Percentiles rank a stretch among this genome's conserved stretches.
Conservation (phyloP, 2,797 vertebrate species). For the Eidolon dupreanum region DNA sequence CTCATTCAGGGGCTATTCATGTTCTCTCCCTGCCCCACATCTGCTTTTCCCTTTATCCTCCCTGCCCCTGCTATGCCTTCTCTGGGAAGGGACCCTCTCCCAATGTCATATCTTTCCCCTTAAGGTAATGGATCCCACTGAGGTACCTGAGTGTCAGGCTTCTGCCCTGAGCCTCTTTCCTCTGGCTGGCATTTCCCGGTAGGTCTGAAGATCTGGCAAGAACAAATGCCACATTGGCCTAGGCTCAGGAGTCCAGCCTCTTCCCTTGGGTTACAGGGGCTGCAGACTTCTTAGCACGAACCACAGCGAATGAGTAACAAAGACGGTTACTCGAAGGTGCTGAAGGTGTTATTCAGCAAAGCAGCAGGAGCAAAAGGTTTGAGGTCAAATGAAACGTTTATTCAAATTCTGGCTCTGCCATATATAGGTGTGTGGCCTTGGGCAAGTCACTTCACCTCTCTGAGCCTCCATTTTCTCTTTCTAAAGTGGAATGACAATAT, state of each 20-base stretch:
- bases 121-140: background rate
- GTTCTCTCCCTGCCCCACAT: background rate
- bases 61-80: background rate
- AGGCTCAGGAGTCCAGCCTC: background rate
- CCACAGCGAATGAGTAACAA: background rate
- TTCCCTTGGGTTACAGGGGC: background rate
- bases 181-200: constrained; percentile 35
- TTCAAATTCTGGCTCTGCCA: background rate
- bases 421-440: background rate
- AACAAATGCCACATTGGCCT: constrained; percentile 49
- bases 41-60: background rate
- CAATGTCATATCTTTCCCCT: background rate
- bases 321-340: background rate
- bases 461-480: background rate
- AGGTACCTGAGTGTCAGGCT: constrained; percentile 77
- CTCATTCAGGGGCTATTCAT: background rate
- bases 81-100: background rate
- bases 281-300: background rate
- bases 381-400: background rate
- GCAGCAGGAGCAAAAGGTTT: background rate
- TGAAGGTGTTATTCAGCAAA: background rate
- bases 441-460: background rate
- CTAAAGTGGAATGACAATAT: background rate
- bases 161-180: constrained; percentile 4
- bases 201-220: constrained; percentile 67